A percentile compares a stretch with the other conserved stretches of the same genome.
Conservation (phyloP, 2,113 vertebrate genomes). For the Oostethus manadensis region DNA sequence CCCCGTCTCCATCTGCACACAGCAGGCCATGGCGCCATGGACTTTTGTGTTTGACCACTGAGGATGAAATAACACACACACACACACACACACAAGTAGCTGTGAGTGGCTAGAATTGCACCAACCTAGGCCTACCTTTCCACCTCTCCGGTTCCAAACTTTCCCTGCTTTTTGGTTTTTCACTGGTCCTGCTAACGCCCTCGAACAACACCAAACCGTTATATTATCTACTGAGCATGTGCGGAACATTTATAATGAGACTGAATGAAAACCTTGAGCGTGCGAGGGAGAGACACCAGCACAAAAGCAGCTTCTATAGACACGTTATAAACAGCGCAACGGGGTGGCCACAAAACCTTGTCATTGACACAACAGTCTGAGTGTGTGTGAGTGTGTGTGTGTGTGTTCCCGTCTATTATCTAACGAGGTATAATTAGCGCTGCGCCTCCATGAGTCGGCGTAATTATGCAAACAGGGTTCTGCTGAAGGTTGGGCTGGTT, state of each 20-base stretch:
- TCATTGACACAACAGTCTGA: conserved; percentile 71
- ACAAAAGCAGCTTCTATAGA: conserved; percentile 48
- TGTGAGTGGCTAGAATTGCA: too few species aligned
- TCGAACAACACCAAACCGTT: neutral
- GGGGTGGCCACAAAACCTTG: conserved; percentile 65
- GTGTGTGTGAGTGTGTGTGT: conserved; percentile 49
- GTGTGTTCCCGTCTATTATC: conserved; percentile 69
- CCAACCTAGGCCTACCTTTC: too few species aligned
- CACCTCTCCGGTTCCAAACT: conserved; percentile 11
- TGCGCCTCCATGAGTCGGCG: conserved; percentile 72
- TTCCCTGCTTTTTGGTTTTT: neutral
- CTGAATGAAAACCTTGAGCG: conserved; percentile 32
- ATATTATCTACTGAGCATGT: conserved; percentile 8
- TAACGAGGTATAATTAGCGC: conserved; percentile 75
- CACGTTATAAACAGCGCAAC: conserved; percentile 63
- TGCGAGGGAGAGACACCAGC: conserved; percentile 43
- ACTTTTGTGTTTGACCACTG: conserved; percentile 93
- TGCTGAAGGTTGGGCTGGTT: conserved; percentile 41
- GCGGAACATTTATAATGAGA: conserved; percentile 2
- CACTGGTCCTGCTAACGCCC: too few species aligned
- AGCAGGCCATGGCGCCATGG: conserved; percentile 82
- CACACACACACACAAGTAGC: conserved; percentile 11
- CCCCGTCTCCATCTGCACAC: conserved; percentile 60
- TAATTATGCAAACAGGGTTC: conserved; percentile 74
- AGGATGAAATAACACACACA: conserved; percentile 76